phyloP scores from a whole-genome alignment of 1,140 invertebrate genomes.

The Procambarus virginalis region DNA sequence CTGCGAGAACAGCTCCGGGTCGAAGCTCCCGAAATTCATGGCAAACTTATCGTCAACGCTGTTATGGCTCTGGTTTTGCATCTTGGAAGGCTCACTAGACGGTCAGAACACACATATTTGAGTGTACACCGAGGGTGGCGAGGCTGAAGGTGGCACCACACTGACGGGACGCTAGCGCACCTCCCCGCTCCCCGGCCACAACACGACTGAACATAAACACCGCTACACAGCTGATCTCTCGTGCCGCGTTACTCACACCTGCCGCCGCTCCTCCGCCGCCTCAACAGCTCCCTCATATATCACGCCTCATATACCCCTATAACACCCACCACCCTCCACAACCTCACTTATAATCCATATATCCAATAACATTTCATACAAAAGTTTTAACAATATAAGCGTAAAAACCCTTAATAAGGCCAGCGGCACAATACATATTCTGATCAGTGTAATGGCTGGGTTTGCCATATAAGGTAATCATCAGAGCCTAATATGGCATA shows the following conservation, averaged over 20 bases:
- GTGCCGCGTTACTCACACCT: constrained; percentile 39
- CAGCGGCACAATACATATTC: constrained; percentile 58
- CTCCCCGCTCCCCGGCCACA: constrained; percentile 53
- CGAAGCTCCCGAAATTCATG: constrained; percentile 70
- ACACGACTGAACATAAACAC: constrained; percentile 69
- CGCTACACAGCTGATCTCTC: constrained; percentile 67
- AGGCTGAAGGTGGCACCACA: constrained; percentile 49
- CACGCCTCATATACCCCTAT: constrained; percentile 15
- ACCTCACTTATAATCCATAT: neutral
- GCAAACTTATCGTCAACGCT: constrained; percentile 68
- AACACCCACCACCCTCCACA: neutral
- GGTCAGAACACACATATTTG: constrained; percentile 62
- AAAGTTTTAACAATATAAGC: constrained; percentile 22
- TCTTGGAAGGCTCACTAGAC: constrained; percentile 53
- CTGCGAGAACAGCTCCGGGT: constrained; percentile 66
- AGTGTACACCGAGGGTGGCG: constrained; percentile 57
- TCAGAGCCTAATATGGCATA: constrained; percentile 65
- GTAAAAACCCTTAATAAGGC: neutral
- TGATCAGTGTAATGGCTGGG: constrained; percentile 64
- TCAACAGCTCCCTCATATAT: constrained; percentile 32
- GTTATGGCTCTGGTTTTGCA: constrained; percentile 68
- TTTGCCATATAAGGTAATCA: constrained; percentile 69
- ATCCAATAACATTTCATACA: constrained; percentile 52
- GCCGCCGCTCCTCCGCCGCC: constrained; percentile 35
- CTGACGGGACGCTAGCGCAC: constrained; percentile 36